Conservation (phyloP, 2,113 vertebrate genomes). For the Parus major region DNA sequence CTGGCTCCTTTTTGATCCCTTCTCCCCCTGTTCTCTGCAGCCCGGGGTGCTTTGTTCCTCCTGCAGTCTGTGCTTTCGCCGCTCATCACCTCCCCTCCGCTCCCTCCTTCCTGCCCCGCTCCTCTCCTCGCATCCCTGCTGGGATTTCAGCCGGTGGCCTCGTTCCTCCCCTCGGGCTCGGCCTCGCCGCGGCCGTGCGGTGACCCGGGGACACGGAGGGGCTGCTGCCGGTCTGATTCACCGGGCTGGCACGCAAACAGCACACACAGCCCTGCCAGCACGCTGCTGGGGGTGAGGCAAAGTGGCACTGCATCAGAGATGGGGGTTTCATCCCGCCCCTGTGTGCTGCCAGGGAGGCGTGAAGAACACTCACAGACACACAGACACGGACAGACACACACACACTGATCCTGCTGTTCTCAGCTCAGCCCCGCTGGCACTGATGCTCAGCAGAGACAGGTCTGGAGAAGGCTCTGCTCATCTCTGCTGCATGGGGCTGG, state of each 20-base stretch:
- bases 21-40: not conserved
- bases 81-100: not conserved
- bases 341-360: not conserved
- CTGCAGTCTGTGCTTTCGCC: not conserved
- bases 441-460: not conserved
- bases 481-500: not conserved
- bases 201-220: not conserved
- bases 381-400: no score
- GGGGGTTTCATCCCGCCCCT: not conserved
- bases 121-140: not conserved
- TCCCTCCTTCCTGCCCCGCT: not conserved
- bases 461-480: not conserved
- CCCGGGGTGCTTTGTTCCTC: not conserved
- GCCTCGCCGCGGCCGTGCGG: not conserved
- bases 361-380: not conserved
- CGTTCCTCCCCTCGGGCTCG: not conserved
- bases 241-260: not conserved
- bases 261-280: rapidly evolving
- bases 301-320: not conserved
- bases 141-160: not conserved
- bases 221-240: not conserved
- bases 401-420: not conserved
- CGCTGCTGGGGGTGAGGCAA: not conserved
- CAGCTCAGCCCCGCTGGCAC: not conserved
- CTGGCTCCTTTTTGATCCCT: not conserved